Base-by-base conservation (phyloP, 2,888 invertebrate species). In the Muscina levida region DNA sequence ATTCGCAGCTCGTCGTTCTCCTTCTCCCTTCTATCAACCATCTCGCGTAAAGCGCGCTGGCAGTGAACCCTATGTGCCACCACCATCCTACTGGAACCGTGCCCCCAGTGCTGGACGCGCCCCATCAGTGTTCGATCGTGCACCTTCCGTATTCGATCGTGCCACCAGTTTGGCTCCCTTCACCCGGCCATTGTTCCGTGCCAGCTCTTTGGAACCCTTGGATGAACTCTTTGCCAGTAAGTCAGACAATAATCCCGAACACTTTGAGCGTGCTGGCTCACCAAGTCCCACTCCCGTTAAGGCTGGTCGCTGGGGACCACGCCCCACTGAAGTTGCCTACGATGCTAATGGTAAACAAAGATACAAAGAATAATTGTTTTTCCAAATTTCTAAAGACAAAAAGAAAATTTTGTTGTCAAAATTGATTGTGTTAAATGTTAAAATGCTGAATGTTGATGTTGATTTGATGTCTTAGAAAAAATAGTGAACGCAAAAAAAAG, bases 341-440 rank as follows among this genome's bases (percentile, higher is more conserved):
- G 95, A 95, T 92, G 92, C 93, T 91, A 94, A 94, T 89, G 95
- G 95, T 93, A 94, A 93, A 75, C n/a, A n/a, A n/a, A n/a, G n/a
- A n/a, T n/a, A n/a, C n/a, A n/a, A n/a, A n/a, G n/a, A 59, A 75
- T 59, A 42, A 68, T 42, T 19, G 11, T 53, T 68, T 56, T 68
- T 56, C 68, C 39, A 68, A 71, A 57, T 70, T 71, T 67, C 31
- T 13, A 56, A 62, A 15, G 39, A 39, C 22, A 68, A 68, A 75
- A 37, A 56, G 53, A 59, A 39, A 15, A 37, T n/a, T n/a, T n/a
- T n/a, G n/a, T n/a, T n/a, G 22, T 72, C 51, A 22, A 59, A 68
- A 39, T 5, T 31, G 31, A 68, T 72, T 74, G n/a, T n/a, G 42
- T 31, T 31, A 31, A 79, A 67, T 72, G 79, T 56, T 72, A 62